Evolutionary conservation across 2,888 invertebrate genomes (phyloP).

Genomic region (Drosophila tripunctata): DNA sequence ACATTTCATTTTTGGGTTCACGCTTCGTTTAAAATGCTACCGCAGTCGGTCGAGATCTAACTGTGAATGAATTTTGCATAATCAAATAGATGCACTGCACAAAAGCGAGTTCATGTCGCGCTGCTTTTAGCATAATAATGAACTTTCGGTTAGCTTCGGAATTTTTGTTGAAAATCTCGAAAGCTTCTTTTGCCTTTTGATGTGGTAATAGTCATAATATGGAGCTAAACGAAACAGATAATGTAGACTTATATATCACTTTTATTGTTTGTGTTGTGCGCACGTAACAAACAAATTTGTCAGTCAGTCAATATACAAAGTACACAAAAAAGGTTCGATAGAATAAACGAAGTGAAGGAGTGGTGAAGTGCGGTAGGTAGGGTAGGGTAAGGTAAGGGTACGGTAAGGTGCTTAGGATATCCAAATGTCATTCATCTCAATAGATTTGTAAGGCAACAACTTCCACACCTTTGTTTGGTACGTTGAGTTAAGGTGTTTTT

Average conservation of each 20-base stretch:
- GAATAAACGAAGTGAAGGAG: too few relatives aligned
- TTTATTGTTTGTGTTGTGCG: conserved; percentile 19
- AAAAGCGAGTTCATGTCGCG: conserved; percentile 17
- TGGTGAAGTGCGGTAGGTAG: too few relatives aligned
- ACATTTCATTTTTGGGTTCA: conserved; percentile 50
- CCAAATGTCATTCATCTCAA: conserved; percentile 34
- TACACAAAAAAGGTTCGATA: conserved; percentile 15
- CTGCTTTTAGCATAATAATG: conserved; percentile 62
- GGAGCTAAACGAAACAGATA: conserved; percentile 33
- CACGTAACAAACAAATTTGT: conserved; percentile 68
- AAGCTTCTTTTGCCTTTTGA: conserved; percentile 22
- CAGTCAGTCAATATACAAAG: conserved; percentile 22
- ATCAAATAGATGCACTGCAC: conserved; percentile 29
- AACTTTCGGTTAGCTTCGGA: conserved; percentile 35
- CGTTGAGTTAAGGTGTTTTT: background rate
- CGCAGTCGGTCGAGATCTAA: conserved; percentile 48
- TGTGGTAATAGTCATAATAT: conserved; percentile 60
- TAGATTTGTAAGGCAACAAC: background rate
- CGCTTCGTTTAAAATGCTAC: conserved; percentile 51
- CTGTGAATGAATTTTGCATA: conserved; percentile 66
- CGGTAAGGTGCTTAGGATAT: conserved; percentile 38
- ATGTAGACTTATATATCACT: conserved; percentile 25
- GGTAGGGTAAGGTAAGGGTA: background rate
- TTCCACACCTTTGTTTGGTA: conserved; percentile 1
- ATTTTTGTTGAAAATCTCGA: conserved; percentile 10